These are phyloP conservation scores for Volucella bombylans DNA, from an alignment of 2,888 invertebrate genomes.

Conservation along the genomic window DNA sequence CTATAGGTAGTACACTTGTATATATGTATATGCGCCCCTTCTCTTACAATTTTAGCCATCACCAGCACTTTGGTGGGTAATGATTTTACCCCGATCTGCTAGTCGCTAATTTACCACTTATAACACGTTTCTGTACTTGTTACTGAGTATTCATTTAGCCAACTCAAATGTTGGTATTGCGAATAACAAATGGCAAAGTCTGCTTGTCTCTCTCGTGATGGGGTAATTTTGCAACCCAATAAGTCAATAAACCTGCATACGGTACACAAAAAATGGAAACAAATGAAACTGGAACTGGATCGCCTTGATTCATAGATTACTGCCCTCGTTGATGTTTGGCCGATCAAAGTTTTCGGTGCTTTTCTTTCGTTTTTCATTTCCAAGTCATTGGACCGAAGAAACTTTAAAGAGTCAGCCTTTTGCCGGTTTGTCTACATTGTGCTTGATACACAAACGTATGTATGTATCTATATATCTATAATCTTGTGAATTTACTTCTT, in stretches of 20 bases:
- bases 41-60: neutral
- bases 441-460: neutral
- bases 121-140: neutral
- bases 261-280: conserved; percentile 38
- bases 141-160: conserved; percentile 30
- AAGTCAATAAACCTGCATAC: conserved; percentile 55
- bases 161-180: conserved; percentile 6
- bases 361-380: conserved; percentile 17
- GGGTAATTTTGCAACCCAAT: conserved; percentile 41
- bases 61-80: neutral
- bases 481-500: conserved; percentile 26
- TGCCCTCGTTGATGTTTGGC: conserved; percentile 54
- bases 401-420: conserved; percentile 35
- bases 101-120: conserved; percentile 4
- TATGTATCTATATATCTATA: neutral
- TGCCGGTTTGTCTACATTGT: conserved; percentile 24
- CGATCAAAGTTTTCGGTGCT: conserved; percentile 42
- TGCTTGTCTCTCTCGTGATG: conserved; percentile 16
- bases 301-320: conserved; percentile 62
- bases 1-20: conserved; percentile 7
- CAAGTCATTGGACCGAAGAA: conserved; percentile 57
- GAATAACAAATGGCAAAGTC: neutral
- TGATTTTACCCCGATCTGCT: neutral
- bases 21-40: neutral
- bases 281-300: conserved; percentile 64